Percentiles rank a stretch among this genome's conserved stretches.
Evolutionary conservation across 2,113 vertebrate genomes (phyloP).

Genomic region (Laticauda colubrina): DNA sequence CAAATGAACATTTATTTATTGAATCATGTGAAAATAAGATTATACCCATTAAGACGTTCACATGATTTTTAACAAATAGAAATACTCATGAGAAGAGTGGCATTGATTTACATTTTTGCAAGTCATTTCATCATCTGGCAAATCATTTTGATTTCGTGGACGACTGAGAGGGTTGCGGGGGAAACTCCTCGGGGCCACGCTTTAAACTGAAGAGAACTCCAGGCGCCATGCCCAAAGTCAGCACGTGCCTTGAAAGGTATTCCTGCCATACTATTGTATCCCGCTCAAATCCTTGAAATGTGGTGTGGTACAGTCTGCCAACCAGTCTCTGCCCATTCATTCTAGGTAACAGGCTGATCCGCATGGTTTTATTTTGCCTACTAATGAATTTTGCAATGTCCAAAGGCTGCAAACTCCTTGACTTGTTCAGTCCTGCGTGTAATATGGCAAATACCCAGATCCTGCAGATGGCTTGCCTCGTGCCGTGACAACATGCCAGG

Average conservation of each 20-base stretch:
- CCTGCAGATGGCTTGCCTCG: conserved; percentile 16
- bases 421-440: background rate
- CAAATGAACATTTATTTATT: background rate
- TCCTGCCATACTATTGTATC: background rate
- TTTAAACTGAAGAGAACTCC: background rate
- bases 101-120: background rate
- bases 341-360: background rate
- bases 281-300: background rate
- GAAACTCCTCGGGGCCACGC: background rate
- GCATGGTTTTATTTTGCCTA: background rate
- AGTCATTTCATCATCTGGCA: background rate
- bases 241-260: background rate
- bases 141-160: background rate
- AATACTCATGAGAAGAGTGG: background rate
- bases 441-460: background rate
- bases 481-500: background rate
- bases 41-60: background rate
- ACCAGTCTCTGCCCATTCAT: background rate
- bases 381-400: background rate
- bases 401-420: background rate
- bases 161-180: background rate
- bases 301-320: background rate
- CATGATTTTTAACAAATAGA: background rate
- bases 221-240: background rate
- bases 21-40: background rate